Base-by-base conservation (phyloP, 2,888 invertebrate genomes). In the Phania funesta region DNA sequence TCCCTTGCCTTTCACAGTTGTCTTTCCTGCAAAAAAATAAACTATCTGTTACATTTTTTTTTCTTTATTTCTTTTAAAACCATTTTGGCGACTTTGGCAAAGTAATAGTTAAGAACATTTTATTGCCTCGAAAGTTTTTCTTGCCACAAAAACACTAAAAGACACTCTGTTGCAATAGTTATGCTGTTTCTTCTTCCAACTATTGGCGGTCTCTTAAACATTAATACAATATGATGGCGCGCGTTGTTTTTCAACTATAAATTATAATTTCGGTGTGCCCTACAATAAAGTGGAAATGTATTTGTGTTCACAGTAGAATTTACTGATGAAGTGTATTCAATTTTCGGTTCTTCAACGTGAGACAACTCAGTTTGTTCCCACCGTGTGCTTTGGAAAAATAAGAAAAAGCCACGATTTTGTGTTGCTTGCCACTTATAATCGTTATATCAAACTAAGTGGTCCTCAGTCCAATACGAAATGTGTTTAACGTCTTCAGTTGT, bases 1-100 rank as follows among this genome's bases (percentile, higher is more conserved):
- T 60, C 26, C n/a, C 58, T 62, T 38, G 13, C 26, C 13, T 50
- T 26, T 1, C n/a, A 29, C 2, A 4, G 0, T 22, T 1, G 7
- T 56, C 0, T 29, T 60, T 41, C 22, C 2, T 22, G 24, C 24
- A 38, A 52, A 44, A 32, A 13, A 22, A 5, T 1, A 3, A 16
- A 3, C 26, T 48, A 9, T 35, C 7, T 35, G 2, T 20, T n/a
- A n/a, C 26, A 18, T 16, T 32, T 11, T 44, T 24, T 6, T 1
- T 24, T 26, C 35, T 24, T 32, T 29, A 35, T 48, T 60, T 64
- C 3, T 24, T 38, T 26, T 7, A n/a, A 44, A 50, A 67, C 67
- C 75, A 67, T 22, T 41, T 67, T 76, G 75, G 75, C 75, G 75
- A 76, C 75, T 76, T 80, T 80, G 75, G 50, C 13, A 76, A 75